A percentile compares a stretch with the other conserved stretches of the same genome.
Evolutionary conservation across 2,797 vertebrate species (phyloP).

Genomic region (Pangasius larnaudii): DNA sequence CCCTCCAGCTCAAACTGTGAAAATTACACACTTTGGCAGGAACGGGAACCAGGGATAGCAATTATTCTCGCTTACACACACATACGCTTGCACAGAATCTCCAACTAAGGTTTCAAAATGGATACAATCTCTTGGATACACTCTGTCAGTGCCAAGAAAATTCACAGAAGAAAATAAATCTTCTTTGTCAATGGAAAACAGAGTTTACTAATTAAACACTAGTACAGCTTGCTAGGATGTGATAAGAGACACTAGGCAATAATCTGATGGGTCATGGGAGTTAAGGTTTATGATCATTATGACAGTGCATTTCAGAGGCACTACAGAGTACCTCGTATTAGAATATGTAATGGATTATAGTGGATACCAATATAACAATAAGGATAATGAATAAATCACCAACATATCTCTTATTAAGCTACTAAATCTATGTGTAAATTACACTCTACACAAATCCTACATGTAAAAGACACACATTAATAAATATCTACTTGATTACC

Average conservation of each 20-base stretch:
- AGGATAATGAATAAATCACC: neutral
- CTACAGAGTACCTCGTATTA: neutral
- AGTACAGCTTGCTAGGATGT: slow-evolving; percentile 22
- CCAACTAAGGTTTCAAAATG: neutral
- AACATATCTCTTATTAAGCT: neutral
- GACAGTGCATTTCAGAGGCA: slow-evolving; percentile 51
- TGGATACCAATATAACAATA: neutral
- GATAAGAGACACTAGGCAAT: slow-evolving; percentile 31
- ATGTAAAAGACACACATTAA: neutral
- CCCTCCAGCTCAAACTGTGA: slow-evolving; percentile 23
- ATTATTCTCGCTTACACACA: slow-evolving; percentile 1
- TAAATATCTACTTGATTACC: slow-evolving; percentile 71
- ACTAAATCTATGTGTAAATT: neutral
- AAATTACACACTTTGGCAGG: slow-evolving; percentile 33
- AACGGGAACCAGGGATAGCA: slow-evolving; percentile 10
- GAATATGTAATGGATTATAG: neutral
- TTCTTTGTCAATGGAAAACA: slow-evolving; percentile 13
- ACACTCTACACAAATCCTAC: neutral
- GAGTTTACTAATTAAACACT: slow-evolving; percentile 50
- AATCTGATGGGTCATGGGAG: slow-evolving; percentile 56
- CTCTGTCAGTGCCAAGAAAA: neutral
- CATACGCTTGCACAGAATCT: neutral
- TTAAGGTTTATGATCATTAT: slow-evolving; percentile 42
- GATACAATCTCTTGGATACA: slow-evolving; percentile 26
- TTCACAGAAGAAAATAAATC: slow-evolving; percentile 15